A percentile compares a stretch with the other conserved stretches of the same genome.
phyloP scores from a whole-genome alignment of 2,113 vertebrate species.

The Lucifuga dentata region DNA sequence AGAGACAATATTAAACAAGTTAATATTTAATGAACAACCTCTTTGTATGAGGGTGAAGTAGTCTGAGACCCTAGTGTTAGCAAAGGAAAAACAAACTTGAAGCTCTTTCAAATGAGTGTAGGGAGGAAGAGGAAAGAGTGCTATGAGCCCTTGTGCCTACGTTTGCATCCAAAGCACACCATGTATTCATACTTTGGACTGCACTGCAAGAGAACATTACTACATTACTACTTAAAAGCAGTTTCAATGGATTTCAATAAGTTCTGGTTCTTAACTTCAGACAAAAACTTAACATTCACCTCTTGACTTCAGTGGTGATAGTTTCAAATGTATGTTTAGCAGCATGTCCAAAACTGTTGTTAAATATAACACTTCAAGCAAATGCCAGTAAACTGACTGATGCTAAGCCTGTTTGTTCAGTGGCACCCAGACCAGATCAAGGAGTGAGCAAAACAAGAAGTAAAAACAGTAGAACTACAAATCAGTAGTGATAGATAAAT shows the following conservation, averaged over 20 bases:
- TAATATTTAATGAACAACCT: slow-evolving; percentile 86
- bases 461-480: not conserved
- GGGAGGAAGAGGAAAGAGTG: slow-evolving; percentile 59
- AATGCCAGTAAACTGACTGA: not conserved
- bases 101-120: slow-evolving; percentile 75
- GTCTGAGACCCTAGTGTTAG: slow-evolving; percentile 73
- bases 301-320: slow-evolving; percentile 22
- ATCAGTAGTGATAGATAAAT: no score
- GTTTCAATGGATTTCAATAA: slow-evolving; percentile 33
- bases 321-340: slow-evolving; percentile 23
- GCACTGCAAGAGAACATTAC: slow-evolving; percentile 43
- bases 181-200: slow-evolving; percentile 26
- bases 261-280: not conserved
- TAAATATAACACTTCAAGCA: not conserved
- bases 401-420: not conserved
- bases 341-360: not conserved
- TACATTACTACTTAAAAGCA: slow-evolving; percentile 39
- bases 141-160: slow-evolving; percentile 61
- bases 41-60: slow-evolving; percentile 82
- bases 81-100: slow-evolving; percentile 85
- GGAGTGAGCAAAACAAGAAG: not conserved
- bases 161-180: slow-evolving; percentile 51
- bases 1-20: slow-evolving; percentile 88
- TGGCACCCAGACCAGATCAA: not conserved
- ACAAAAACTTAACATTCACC: slow-evolving; percentile 12